Percentiles rank a stretch among this genome's conserved stretches.
Conservation (phyloP, 2,797 vertebrate genomes). For the Leuciscus waleckii region DNA sequence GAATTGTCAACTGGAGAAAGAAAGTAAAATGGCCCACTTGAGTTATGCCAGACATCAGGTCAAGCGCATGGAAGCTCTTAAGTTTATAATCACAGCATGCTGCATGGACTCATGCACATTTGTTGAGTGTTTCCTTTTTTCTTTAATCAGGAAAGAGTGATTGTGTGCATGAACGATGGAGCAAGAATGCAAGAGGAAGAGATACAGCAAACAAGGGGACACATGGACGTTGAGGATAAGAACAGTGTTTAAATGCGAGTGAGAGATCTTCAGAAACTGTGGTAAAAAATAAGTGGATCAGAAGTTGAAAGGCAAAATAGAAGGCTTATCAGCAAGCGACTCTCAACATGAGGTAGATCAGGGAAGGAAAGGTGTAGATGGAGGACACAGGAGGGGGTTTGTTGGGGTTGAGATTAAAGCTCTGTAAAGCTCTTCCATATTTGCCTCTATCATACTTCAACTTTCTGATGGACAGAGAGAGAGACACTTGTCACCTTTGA, state of each 20-base stretch:
- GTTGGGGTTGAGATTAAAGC: slow-evolving; percentile 9
- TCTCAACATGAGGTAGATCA: slow-evolving; percentile 39
- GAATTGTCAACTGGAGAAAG: slow-evolving; percentile 28
- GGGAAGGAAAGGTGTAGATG: neutral
- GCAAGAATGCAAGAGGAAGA: neutral
- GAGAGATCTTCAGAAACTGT: slow-evolving; percentile 54
- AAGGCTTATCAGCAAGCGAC: slow-evolving; percentile 44
- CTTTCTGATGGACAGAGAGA: slow-evolving; percentile 33
- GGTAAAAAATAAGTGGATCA: slow-evolving; percentile 54
- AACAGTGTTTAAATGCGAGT: slow-evolving; percentile 45
- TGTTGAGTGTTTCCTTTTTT: slow-evolving; percentile 28
- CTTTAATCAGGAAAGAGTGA: neutral
- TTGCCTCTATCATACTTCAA: slow-evolving; percentile 7
- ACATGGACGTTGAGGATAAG: slow-evolving; percentile 18
- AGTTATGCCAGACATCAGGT: slow-evolving; percentile 24
- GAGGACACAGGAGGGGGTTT: slow-evolving; percentile 35
- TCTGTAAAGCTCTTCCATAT: slow-evolving; percentile 29
- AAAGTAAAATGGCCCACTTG: slow-evolving; percentile 36
- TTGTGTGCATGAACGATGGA: slow-evolving; percentile 17
- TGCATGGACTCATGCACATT: slow-evolving; percentile 22
- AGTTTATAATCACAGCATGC: slow-evolving; percentile 20
- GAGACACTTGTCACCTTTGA: slow-evolving; percentile 42
- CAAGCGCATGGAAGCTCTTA: slow-evolving; percentile 36
- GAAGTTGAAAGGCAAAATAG: slow-evolving; percentile 53
- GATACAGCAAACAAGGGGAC: neutral